Conservation (phyloP, 2,113 vertebrate species). For the Naja naja region DNA sequence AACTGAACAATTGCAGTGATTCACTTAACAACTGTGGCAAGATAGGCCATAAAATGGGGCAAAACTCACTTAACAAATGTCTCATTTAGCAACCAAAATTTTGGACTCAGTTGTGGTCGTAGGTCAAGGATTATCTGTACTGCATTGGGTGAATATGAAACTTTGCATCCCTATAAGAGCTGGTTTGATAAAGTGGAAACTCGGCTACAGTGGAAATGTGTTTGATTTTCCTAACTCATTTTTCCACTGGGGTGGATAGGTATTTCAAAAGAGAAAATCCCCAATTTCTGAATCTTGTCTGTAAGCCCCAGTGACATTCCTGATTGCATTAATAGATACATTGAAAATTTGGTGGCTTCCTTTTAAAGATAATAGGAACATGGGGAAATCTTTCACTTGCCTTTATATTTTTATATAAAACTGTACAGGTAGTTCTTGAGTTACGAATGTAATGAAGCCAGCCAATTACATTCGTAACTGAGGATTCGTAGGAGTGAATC, state of each 20-base stretch:
- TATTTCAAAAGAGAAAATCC: not conserved
- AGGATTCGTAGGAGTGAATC: too few species aligned
- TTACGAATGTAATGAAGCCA: too few species aligned
- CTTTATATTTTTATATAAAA: not conserved
- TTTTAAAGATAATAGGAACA: not conserved
- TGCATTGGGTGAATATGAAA: not conserved
- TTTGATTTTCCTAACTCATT: not conserved
- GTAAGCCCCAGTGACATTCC: not conserved
- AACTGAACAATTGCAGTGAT: not conserved
- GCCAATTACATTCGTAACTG: too few species aligned
- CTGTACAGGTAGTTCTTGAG: too few species aligned
- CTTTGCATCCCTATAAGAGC: not conserved
- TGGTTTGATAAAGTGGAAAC: not conserved
- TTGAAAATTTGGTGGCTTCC: not conserved
- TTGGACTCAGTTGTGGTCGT: too few species aligned
- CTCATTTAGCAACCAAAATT: not conserved
- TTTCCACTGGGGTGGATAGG: not conserved
- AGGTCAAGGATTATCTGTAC: not conserved
- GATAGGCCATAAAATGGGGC: too few species aligned
- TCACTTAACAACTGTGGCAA: too few species aligned
- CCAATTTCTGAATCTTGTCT: not conserved
- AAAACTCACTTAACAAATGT: too few species aligned
- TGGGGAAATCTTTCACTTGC: not conserved
- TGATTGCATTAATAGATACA: not conserved
- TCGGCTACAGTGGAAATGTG: not conserved